Percentiles rank a stretch among this genome's conserved stretches.
phyloP scores from a whole-genome alignment of 2,888 invertebrate species.

The Lepidochitona cinerea region DNA sequence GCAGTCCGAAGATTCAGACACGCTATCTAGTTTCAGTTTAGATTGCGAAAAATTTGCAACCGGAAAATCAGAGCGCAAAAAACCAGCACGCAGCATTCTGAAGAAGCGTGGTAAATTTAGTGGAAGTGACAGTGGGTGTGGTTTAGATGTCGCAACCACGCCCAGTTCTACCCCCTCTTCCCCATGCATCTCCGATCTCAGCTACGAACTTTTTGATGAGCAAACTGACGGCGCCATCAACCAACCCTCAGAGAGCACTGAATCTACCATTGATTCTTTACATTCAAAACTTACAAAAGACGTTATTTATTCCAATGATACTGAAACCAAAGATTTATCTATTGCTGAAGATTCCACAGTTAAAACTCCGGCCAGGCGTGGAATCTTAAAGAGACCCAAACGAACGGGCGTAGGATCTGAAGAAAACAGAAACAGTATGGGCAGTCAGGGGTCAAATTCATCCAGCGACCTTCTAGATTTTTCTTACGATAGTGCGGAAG shows the following conservation, averaged over 20 bases:
- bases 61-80: constrained; percentile 57
- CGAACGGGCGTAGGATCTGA: constrained; percentile 33
- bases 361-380: constrained; percentile 35
- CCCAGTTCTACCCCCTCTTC: constrained; percentile 22
- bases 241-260: neutral
- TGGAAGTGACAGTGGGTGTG: constrained; percentile 58
- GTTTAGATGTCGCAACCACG: constrained; percentile 37
- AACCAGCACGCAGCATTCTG: constrained; percentile 61
- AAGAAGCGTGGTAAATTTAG: constrained; percentile 58
- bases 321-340: neutral
- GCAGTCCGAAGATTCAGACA: neutral
- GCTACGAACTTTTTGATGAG: neutral
- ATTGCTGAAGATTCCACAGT: neutral
- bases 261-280: neutral
- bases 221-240: neutral
- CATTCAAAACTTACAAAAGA: neutral
- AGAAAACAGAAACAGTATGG: constrained; percentile 59
- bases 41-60: constrained; percentile 38
- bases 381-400: constrained; percentile 54
- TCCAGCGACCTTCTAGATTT: constrained; percentile 67
- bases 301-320: neutral
- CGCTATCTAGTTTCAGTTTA: neutral
- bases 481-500: constrained; percentile 51
- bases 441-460: constrained; percentile 62
- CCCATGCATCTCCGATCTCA: constrained; percentile 4